Evolutionary conservation across 2,113 vertebrate species (phyloP).

Genomic region (Pluvianellus socialis): DNA sequence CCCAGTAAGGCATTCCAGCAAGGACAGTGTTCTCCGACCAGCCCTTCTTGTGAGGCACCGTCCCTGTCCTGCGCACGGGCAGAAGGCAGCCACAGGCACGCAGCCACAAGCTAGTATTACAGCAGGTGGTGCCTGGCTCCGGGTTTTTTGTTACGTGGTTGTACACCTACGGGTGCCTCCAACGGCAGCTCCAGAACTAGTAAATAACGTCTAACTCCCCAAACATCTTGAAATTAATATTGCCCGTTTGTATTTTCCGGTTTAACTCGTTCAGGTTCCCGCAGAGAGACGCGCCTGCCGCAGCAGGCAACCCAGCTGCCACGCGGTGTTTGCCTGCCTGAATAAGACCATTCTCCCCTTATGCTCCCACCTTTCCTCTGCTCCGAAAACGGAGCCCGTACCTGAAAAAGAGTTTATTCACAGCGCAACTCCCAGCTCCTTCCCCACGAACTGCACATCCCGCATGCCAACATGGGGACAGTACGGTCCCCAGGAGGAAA

Average conservation of each 20-base stretch:
- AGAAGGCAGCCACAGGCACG: neutral
- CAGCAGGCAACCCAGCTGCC: neutral
- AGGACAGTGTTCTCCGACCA: neutral
- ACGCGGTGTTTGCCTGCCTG: neutral
- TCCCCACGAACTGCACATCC: neutral
- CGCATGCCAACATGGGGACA: rapidly evolving
- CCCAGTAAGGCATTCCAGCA: neutral
- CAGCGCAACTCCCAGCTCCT: neutral
- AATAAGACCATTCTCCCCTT: neutral
- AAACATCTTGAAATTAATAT: neutral
- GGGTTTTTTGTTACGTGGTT: neutral
- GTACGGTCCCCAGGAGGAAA: neutral
- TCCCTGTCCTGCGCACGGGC: rapidly evolving
- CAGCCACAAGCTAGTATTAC: neutral
- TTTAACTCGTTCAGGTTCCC: neutral
- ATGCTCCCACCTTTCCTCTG: neutral
- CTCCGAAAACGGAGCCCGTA: neutral
- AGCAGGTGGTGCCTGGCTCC: neutral
- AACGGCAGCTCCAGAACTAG: neutral
- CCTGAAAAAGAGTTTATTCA: neutral
- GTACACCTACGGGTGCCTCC: neutral
- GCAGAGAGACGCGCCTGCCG: neutral
- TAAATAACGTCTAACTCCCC: neutral
- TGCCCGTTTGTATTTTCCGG: neutral
- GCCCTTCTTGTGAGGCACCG: neutral